Base-by-base conservation (phyloP, 35 echinoderm and acorn worm species). In the Strongylocentrotus purpuratus region DNA sequence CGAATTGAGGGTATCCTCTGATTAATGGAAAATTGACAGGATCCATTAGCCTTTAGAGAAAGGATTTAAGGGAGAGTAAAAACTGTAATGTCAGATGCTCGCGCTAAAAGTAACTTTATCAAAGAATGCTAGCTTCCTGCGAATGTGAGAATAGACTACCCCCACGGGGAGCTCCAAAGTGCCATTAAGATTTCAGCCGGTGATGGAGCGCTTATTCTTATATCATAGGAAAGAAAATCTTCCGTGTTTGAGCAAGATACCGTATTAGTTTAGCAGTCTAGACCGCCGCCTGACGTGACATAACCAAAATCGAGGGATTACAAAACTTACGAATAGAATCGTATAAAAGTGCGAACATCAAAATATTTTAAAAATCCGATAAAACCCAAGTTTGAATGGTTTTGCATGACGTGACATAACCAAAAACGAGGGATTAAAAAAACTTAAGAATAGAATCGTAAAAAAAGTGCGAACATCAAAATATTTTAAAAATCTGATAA, bases 1-100 rank as follows among this genome's bases (percentile, higher is more conserved):
- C 87, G 45, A 89, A 78, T 78, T 78, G 65, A 89, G 87, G 87
- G 17, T 89, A 89, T 45, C 87, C 45, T 46, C 45, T 89, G 87
- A 33, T 89, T 33, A 89, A 45, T 89, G 87, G 87, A 89, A 89
- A 89, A 89, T 89, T 89, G 87, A 89, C 87, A 89, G 87, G 32
- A 46, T 89, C 33, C 87, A 89, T 89, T 89, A 89, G 32, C 87
- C 45, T 45, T 46, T 46, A 89, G 87, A 89, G 33, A 46, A 46
- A 46, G 87, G 45, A 45, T 89, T 89, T 33, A 46, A 89, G 45
- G 45, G 87, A 46, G 87, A 89, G 65, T 78, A 78, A 78, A 78
- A 78, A 78, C 65, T 78, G 65, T 78, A 78, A 78, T 78, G 65
- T 78, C 65, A 78, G 65, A 78, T 78, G 65, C 65, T 78, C 65